Percentiles rank a stretch among this genome's conserved stretches.
Evolutionary conservation across 2,797 vertebrate genomes (phyloP).

Genomic region (Pseudopleuronectes americanus): DNA sequence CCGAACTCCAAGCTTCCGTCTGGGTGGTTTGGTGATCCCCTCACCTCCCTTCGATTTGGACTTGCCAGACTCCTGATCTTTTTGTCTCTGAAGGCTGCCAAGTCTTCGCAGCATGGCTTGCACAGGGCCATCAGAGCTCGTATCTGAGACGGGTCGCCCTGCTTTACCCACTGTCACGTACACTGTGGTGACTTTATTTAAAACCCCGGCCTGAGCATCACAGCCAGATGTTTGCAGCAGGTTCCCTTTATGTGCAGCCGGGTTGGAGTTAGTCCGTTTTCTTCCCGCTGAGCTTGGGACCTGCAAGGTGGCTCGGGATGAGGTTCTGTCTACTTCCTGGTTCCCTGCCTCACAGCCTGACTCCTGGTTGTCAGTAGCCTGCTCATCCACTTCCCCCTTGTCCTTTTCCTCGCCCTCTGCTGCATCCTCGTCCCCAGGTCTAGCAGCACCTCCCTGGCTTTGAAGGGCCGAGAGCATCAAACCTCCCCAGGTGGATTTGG

Average conservation of each 20-base stretch:
- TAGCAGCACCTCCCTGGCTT: slow-evolving; percentile 56
- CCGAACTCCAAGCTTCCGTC: slow-evolving; percentile 83
- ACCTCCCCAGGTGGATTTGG: slow-evolving; percentile 84
- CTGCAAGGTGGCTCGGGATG: slow-evolving; percentile 43
- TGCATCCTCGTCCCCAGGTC: slow-evolving; percentile 54
- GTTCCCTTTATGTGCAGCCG: slow-evolving; percentile 74
- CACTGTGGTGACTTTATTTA: slow-evolving; percentile 86
- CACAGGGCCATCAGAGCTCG: slow-evolving; percentile 81
- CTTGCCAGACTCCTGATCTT: slow-evolving; percentile 73
- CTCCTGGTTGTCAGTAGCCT: slow-evolving; percentile 56
- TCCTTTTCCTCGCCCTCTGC: slow-evolving; percentile 58
- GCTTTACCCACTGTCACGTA: slow-evolving; percentile 90
- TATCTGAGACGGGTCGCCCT: slow-evolving; percentile 64
- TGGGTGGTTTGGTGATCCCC: slow-evolving; percentile 87
- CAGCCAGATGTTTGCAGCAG: slow-evolving; percentile 67
- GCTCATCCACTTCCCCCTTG: slow-evolving; percentile 51
- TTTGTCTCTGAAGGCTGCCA: slow-evolving; percentile 89
- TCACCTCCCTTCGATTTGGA: slow-evolving; percentile 71
- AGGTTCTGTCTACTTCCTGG: slow-evolving; percentile 63
- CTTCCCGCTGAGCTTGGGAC: slow-evolving; percentile 70
- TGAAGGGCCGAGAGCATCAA: slow-evolving; percentile 78
- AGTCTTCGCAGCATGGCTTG: slow-evolving; percentile 89
- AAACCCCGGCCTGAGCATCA: slow-evolving; percentile 57
- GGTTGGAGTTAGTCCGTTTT: slow-evolving; percentile 75
- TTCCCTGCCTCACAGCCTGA: slow-evolving; percentile 58